Conservation (phyloP, 2,888 invertebrate genomes). For the Acanthosepion pharaonis region DNA sequence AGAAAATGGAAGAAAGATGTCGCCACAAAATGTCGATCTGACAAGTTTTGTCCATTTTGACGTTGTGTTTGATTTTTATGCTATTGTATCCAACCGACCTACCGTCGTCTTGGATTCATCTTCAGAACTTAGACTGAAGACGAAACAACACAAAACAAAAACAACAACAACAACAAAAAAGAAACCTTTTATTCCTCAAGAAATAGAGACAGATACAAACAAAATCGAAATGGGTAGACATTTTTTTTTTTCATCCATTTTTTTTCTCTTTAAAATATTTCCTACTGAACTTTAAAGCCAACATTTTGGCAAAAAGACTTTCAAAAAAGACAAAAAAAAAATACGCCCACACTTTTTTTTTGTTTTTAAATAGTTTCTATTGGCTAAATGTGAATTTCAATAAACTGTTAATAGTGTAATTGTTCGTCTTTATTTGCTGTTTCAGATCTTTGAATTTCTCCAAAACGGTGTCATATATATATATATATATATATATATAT, state of each 20-base stretch:
- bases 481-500: constrained; percentile 35
- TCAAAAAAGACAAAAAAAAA: neutral
- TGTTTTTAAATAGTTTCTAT: neutral
- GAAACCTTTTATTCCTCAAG: neutral
- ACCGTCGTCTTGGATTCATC: neutral
- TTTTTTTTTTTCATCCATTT: neutral
- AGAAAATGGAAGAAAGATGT: neutral
- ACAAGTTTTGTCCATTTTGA: neutral
- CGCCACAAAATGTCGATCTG: neutral
- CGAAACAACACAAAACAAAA: too few species aligned
- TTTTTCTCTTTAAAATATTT: neutral
- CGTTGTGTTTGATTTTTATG: neutral
- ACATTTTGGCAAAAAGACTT: neutral
- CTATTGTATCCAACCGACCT: neutral
- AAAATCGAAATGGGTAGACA: neutral
- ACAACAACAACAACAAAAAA: neutral
- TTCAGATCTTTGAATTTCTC: neutral
- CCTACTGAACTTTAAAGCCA: neutral
- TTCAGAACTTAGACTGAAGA: neutral
- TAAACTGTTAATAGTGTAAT: constrained; percentile 1
- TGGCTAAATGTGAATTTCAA: constrained; percentile 21
- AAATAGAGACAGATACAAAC: neutral
- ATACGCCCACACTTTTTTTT: neutral
- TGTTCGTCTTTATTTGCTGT: neutral
- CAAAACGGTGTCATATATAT: too few species aligned